These are phyloP conservation scores for Muscina levida DNA, from an alignment of 2,888 invertebrate species.

Conservation along the genomic window DNA sequence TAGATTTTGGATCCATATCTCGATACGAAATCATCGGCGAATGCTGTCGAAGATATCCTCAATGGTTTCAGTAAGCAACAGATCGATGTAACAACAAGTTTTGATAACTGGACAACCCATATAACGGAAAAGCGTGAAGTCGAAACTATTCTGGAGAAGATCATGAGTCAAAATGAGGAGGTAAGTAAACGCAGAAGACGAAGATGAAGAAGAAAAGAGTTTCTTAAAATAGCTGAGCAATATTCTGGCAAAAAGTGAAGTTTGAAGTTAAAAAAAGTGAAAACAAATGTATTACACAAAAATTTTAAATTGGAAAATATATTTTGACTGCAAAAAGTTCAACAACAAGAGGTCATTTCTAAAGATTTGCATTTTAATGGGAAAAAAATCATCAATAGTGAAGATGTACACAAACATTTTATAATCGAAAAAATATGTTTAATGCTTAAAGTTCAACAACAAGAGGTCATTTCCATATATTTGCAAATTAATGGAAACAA, in stretches of 20 bases:
- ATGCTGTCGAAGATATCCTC: conserved; percentile 85
- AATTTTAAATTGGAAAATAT: not conserved
- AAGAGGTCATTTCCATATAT: too few species aligned
- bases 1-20: conserved; percentile 86
- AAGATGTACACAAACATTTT: too few species aligned
- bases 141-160: conserved; percentile 81
- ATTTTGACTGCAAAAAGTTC: conserved; percentile 17
- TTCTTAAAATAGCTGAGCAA: too few species aligned
- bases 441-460: too few species aligned
- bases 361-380: too few species aligned
- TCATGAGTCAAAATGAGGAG: conserved; percentile 85
- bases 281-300: too few species aligned
- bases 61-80: conserved; percentile 85
- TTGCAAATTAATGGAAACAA: too few species aligned
- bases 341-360: not conserved
- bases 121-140: conserved; percentile 83
- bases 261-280: not conserved
- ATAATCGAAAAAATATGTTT: too few species aligned
- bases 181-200: conserved; percentile 78
- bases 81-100: conserved; percentile 84
- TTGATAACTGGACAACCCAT: conserved; percentile 86
- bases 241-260: too few species aligned
- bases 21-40: conserved; percentile 84
- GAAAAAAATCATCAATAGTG: too few species aligned
- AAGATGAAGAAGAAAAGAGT: not conserved